phyloP scores from a whole-genome alignment of 2,888 invertebrate genomes.

The Bombylius discolor region DNA sequence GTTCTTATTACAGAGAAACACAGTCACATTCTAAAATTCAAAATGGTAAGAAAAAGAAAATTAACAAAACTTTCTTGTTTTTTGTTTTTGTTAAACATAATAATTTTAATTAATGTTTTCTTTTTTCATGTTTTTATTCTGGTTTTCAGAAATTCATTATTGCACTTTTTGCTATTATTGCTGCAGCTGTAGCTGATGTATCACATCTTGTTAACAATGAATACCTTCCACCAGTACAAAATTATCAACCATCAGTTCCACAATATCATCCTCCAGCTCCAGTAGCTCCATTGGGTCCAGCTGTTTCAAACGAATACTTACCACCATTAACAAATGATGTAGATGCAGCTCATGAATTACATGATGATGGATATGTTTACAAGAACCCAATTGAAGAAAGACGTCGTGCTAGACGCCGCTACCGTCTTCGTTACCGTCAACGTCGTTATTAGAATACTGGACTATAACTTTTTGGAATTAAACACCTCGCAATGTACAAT shows the following conservation, averaged over 20 bases:
- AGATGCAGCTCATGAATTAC: conserved; percentile 1
- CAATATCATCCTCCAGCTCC: background rate
- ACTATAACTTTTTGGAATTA: background rate
- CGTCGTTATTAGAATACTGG: background rate
- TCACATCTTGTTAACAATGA: background rate
- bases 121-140: background rate
- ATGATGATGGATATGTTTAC: conserved; percentile 3
- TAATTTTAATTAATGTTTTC: too few relatives aligned
- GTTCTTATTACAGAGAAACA: too few relatives aligned
- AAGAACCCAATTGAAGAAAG: background rate
- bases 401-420: background rate
- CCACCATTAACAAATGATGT: background rate
- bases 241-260: background rate
- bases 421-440: background rate
- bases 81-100: too few relatives aligned
- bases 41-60: too few relatives aligned
- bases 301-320: background rate
- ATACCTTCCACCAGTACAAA: conserved; percentile 1
- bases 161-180: background rate
- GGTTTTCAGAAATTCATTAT: conserved; percentile 2
- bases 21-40: too few relatives aligned
- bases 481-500: background rate
- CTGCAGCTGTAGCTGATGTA: conserved; percentile 3
- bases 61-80: too few relatives aligned
- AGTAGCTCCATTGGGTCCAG: background rate